Base-by-base conservation (phyloP, 23 tunicate species). In the Phallusia fumigata region DNA sequence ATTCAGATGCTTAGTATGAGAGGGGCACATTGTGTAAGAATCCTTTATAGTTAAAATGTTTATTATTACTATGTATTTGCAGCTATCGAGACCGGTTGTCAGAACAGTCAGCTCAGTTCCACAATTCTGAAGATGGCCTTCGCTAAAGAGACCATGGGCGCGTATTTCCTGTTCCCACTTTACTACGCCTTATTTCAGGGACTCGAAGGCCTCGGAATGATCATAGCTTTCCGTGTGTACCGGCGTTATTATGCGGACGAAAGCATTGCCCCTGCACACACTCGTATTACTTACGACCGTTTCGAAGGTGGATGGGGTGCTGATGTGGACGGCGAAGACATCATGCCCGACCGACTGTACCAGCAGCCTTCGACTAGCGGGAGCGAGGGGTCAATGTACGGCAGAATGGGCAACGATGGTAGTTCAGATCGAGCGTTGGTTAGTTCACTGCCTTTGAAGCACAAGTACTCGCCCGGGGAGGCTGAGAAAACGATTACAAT, bases 41-140 rank as follows among this genome's bases (percentile, higher is more conserved):
- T n/a, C n/a, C n/a, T n/a, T n/a, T n/a, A n/a, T n/a, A n/a, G n/a
- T n/a, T n/a, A n/a, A n/a, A n/a, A n/a, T n/a, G n/a, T n/a, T 10
- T 40, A 5, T 40, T 40, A 40, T 3, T 3, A 5, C 10, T 40
- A 3, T 40, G 47, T 40, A 40, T 40, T 76, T 32, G 45, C 81
- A 89, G 95, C 89, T 10, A 86, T 90, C 19, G 95, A 90, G 82
- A 90, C 95, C 0, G 95, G 95, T 24, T 86, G 95, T 86, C 95
- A 90, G 51, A 90, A 90, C 95, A 90, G 95, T 50, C 95, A 90
- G 44, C 80, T 90, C 79, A 80, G 88, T 40, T 81, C 95, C n/a
- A 84, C 95, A 19, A 90, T 90, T 26, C 64, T 90, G 18, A 90
- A 90, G 77, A 82, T 90, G 90, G 95, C 95, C 0, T 90, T 90